phyloP scores from a whole-genome alignment of 1,140 invertebrate genomes.

The Globodera ellingtonae region DNA sequence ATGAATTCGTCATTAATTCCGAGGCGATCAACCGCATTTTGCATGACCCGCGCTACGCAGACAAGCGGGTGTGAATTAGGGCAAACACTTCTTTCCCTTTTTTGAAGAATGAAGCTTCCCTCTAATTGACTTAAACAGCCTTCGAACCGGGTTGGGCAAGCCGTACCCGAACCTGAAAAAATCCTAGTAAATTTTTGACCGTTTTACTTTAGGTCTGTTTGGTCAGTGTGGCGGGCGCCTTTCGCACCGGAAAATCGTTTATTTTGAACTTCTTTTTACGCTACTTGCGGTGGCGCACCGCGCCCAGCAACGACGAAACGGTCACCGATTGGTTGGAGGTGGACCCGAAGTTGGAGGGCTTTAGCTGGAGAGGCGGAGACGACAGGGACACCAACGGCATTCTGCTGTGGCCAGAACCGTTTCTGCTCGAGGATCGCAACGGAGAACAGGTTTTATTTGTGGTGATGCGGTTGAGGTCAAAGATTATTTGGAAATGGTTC shows the following conservation, averaged over 20 bases:
- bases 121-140: slow-evolving; percentile 10
- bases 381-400: slow-evolving; percentile 70
- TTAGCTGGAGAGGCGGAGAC: slow-evolving; percentile 69
- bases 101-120: not conserved
- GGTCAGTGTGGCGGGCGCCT: slow-evolving; percentile 90
- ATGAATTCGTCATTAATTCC: slow-evolving; percentile 34
- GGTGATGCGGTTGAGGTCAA: not conserved
- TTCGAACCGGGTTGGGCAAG: too few species aligned
- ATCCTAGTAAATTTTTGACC: not conserved
- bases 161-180: too few species aligned
- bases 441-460: slow-evolving; percentile 51
- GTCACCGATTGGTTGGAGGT: slow-evolving; percentile 50
- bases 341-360: slow-evolving; percentile 66
- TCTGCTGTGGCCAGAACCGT: slow-evolving; percentile 70
- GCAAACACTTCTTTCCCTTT: not conserved
- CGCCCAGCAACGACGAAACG: slow-evolving; percentile 57
- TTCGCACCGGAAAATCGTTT: slow-evolving; percentile 94
- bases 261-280: slow-evolving; percentile 87
- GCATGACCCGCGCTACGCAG: slow-evolving; percentile 68
- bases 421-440: slow-evolving; percentile 63
- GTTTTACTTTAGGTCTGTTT: slow-evolving; percentile 75
- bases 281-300: slow-evolving; percentile 74
- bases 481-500: too few species aligned
- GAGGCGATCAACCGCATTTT: slow-evolving; percentile 78
- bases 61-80: slow-evolving; percentile 65